Evolutionary conservation across 2,888 invertebrate genomes (phyloP).

Genomic region (Alviniconcha strummeri): DNA sequence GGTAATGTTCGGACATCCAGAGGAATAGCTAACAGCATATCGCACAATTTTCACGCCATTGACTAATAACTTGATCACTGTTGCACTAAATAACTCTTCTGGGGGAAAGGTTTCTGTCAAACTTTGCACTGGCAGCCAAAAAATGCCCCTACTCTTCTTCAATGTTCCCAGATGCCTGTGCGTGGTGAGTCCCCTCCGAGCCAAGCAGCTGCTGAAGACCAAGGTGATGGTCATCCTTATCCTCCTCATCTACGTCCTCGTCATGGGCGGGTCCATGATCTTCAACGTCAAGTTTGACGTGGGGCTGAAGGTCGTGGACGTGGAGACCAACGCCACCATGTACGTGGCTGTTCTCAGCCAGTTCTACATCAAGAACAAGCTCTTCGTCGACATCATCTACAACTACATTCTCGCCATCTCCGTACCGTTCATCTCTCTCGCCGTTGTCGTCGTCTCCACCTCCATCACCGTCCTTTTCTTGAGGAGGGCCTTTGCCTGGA

Average conservation of each 20-base stretch:
- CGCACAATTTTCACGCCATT: no score
- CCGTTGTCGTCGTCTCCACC: slow-evolving; percentile 26
- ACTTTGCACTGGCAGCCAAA: no score
- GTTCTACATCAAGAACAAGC: slow-evolving; percentile 19
- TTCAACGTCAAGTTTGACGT: slow-evolving; percentile 25
- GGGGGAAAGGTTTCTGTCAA: no score
- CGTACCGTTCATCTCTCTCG: slow-evolving; percentile 12
- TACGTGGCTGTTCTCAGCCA: slow-evolving; percentile 5
- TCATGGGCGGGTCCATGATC: slow-evolving; percentile 13
- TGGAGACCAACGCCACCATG: background rate
- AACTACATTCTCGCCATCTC: slow-evolving; percentile 29
- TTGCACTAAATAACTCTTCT: no score
- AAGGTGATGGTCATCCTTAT: slow-evolving; percentile 20
- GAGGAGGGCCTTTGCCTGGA: slow-evolving; percentile 20
- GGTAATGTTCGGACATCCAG: no score
- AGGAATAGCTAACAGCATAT: no score
- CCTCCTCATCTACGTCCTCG: slow-evolving; percentile 27
- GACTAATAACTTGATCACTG: no score
- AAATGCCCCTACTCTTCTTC: no score
- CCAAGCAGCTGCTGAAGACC: slow-evolving; percentile 25
- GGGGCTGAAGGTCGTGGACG: background rate
- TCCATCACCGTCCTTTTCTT: slow-evolving; percentile 10
- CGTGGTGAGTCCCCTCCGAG: slow-evolving; percentile 25
- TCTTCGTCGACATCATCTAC: slow-evolving; percentile 26
- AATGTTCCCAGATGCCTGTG: slow-evolving; percentile 13